Conservation (phyloP, 2,113 vertebrate genomes). For the Hypanus sabinus region DNA sequence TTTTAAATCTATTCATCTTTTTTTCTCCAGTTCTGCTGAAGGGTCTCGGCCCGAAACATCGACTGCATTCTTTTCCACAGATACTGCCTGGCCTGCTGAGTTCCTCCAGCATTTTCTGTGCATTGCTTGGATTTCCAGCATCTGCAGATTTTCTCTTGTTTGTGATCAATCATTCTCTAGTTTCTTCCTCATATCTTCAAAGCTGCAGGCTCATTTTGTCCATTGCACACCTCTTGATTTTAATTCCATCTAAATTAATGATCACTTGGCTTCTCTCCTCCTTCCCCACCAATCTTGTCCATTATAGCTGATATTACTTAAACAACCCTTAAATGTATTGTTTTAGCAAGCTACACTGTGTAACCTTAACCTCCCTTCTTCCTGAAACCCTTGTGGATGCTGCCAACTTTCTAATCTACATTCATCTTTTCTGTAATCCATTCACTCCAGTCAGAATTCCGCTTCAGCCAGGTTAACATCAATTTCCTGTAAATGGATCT, state of each 20-base stretch:
- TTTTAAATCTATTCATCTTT: too few species aligned
- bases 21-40: too few species aligned
- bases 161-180: not conserved
- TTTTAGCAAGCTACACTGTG: not conserved
- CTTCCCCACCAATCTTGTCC: not conserved
- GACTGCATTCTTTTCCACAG: too few species aligned
- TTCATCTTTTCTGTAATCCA: not conserved
- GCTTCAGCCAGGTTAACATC: not conserved
- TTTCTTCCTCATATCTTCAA: not conserved
- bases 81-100: too few species aligned
- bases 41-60: too few species aligned
- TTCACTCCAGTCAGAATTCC: not conserved
- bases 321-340: not conserved
- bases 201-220: not conserved
- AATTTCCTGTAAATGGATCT: not conserved
- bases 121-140: too few species aligned
- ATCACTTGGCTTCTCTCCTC: not conserved
- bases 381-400: not conserved
- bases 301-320: not conserved
- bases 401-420: too few species aligned
- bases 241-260: not conserved
- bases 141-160: too few species aligned
- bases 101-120: too few species aligned
- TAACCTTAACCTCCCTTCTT: not conserved
- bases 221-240: not conserved